phyloP scores from a whole-genome alignment of 2,113 vertebrate genomes.

The Antennarius striatus region DNA sequence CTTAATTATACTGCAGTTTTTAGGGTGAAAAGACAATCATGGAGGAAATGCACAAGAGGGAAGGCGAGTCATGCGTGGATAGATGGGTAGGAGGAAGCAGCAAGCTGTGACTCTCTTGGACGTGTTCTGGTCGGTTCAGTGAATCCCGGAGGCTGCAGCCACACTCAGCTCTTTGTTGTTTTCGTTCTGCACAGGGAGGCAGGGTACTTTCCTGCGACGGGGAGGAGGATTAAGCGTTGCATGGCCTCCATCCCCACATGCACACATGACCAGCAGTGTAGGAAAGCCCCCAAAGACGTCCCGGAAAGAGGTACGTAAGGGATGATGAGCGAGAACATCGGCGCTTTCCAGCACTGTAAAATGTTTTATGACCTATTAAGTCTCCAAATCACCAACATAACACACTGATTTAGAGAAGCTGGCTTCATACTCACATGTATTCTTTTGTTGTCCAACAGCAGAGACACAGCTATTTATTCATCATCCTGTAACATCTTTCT shows the following conservation, averaged over 20 bases:
- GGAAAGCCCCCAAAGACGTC: slow-evolving; percentile 75
- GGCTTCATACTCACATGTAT: not conserved
- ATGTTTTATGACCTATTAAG: slow-evolving; percentile 60
- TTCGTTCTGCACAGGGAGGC: slow-evolving; percentile 76
- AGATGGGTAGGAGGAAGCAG: slow-evolving; percentile 71
- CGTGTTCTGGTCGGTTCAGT: slow-evolving; percentile 77
- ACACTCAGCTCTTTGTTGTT: slow-evolving; percentile 85
- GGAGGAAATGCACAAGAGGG: slow-evolving; percentile 41
- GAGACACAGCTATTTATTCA: not conserved
- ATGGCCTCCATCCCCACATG: slow-evolving; percentile 78
- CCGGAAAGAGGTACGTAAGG: slow-evolving; percentile 61
- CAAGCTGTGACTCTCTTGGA: slow-evolving; percentile 81
- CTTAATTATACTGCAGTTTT: slow-evolving; percentile 34
- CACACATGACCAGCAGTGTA: slow-evolving; percentile 77
- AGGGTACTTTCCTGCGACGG: slow-evolving; percentile 78
- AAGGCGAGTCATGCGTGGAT: slow-evolving; percentile 66
- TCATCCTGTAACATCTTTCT: no score
- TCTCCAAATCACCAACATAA: slow-evolving; percentile 51
- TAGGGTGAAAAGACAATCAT: slow-evolving; percentile 51
- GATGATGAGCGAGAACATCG: slow-evolving; percentile 54
- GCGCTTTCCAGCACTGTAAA: slow-evolving; percentile 57
- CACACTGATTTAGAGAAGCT: slow-evolving; percentile 25
- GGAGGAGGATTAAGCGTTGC: slow-evolving; percentile 79
- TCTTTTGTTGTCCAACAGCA: slow-evolving; percentile 6
- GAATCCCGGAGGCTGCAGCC: slow-evolving; percentile 79